Percentiles rank a stretch among this genome's conserved stretches.
phyloP scores from a whole-genome alignment of 2,888 invertebrate genomes.

The Lamellibrachia columna region DNA sequence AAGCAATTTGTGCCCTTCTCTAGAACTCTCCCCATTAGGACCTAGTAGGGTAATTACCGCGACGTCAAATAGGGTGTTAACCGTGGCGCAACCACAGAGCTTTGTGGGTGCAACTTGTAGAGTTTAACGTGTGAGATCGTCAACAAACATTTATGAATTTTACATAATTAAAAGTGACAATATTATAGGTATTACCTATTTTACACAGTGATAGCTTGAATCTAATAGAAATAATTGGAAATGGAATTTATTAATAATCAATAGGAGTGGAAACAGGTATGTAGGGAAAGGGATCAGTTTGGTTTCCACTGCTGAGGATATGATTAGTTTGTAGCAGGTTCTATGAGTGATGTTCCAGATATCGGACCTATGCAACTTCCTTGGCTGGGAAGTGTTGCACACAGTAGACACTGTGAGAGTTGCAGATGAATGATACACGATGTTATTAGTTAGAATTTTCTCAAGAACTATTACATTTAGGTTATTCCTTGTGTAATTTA shows the following conservation, averaged over 20 bases:
- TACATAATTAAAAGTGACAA: not conserved
- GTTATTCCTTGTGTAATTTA: not conserved
- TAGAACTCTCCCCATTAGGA: not conserved
- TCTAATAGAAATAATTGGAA: not conserved
- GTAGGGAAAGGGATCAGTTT: conserved; percentile 1
- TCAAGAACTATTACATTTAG: too few species aligned
- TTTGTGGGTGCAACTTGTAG: not conserved
- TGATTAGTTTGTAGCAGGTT: conserved; percentile 16
- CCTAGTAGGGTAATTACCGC: not conserved
- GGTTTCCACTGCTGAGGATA: not conserved
- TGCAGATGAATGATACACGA: not conserved
- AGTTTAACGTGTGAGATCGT: not conserved
- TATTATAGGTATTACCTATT: too few species aligned
- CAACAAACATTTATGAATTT: not conserved
- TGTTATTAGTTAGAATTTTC: not conserved
- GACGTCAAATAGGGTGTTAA: not conserved
- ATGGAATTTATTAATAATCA: not conserved
- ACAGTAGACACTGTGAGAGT: not conserved
- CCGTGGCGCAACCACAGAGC: not conserved
- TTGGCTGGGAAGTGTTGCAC: not conserved
- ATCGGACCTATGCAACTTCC: not conserved
- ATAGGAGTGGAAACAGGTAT: not conserved
- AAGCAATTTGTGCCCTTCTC: not conserved
- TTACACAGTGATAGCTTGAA: not conserved
- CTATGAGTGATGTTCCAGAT: not conserved